Evolutionary conservation across 2,797 vertebrate genomes (phyloP).

Genomic region (Sardinella longiceps): DNA sequence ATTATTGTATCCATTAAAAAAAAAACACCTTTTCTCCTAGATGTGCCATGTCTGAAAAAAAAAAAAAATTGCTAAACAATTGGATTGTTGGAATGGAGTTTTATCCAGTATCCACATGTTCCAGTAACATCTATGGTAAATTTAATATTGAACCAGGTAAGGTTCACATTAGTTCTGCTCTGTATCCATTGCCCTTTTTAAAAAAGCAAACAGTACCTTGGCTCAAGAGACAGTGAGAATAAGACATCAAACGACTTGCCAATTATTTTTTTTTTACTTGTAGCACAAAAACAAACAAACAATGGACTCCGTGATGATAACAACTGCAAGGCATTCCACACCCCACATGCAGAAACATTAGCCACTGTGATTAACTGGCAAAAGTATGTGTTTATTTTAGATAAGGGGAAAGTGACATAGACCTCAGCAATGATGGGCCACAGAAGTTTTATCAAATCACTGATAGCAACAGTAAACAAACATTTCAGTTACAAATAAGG

Average conservation of each 20-base stretch:
- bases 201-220: neutral
- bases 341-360: conserved; percentile 17
- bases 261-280: neutral
- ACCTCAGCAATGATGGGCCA: conserved; percentile 66
- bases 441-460: conserved; percentile 60
- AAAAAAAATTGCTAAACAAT: too few relatives aligned
- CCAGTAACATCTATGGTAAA: neutral
- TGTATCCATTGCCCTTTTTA: neutral
- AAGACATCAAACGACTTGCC: neutral
- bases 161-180: neutral
- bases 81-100: too few relatives aligned
- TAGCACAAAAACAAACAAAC: neutral
- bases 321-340: conserved; percentile 35
- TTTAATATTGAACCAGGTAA: neutral
- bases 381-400: conserved; percentile 67
- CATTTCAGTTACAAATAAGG: conserved; percentile 29
- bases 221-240: neutral
- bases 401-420: conserved; percentile 65
- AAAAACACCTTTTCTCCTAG: too few relatives aligned
- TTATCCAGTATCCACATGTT: neutral
- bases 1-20: too few relatives aligned
- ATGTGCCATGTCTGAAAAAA: neutral
- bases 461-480: conserved; percentile 39
- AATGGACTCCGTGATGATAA: neutral
- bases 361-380: conserved; percentile 51